These are phyloP conservation scores for roundworm (Caenorhabditis elegans) DNA, from an alignment of 1,140 invertebrate species.

Conservation along the genomic window DNA sequence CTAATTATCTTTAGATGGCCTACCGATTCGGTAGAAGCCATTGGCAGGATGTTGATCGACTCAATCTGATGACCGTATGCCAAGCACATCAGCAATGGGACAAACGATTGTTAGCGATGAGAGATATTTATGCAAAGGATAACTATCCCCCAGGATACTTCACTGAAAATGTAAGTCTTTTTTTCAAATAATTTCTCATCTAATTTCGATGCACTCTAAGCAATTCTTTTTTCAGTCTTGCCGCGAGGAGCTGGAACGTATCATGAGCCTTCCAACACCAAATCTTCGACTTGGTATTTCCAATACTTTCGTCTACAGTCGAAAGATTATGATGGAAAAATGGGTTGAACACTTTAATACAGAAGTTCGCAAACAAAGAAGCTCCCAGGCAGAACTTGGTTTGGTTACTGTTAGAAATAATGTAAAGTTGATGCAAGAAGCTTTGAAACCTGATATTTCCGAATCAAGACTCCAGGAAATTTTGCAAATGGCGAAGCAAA, in stretches of 20 bases:
- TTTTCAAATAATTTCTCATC: no score
- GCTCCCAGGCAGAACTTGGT: background rate
- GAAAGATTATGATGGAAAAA: background rate
- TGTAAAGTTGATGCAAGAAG: background rate
- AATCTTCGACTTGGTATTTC: background rate
- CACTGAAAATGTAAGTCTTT: background rate
- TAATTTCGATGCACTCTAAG: no score
- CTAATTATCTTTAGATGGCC: no score
- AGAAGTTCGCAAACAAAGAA: background rate
- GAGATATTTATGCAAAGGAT: background rate
- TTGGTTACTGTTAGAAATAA: background rate
- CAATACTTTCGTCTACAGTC: background rate
- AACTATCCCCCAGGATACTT: background rate
- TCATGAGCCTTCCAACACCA: background rate
- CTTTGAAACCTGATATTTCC: background rate
- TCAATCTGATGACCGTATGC: background rate
- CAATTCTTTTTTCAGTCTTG: conserved; percentile 6
- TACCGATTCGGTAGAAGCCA: background rate
- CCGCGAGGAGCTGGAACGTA: background rate
- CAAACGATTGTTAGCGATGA: background rate
- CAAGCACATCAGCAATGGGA: background rate
- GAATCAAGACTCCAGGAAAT: background rate
- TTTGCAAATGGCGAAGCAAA: background rate
- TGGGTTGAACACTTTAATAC: conserved; percentile 11
- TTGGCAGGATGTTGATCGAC: background rate